phyloP scores from a whole-genome alignment of 2,888 invertebrate genomes.

The Athripsodes cinereus region DNA sequence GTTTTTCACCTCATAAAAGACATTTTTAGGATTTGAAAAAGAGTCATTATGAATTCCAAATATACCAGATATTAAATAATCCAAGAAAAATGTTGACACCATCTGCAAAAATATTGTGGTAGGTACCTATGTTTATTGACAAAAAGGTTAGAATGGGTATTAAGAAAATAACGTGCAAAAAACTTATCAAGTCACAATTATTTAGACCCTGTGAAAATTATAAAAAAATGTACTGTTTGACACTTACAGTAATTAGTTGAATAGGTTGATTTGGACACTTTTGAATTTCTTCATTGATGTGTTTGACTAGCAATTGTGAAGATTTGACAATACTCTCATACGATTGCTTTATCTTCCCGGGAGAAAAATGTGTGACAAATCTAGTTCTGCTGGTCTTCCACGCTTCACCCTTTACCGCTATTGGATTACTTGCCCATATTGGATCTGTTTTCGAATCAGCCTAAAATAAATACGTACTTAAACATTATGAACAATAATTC shows the following conservation, averaged over 20 bases:
- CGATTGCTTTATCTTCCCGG: background rate
- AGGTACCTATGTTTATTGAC: background rate
- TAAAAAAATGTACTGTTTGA: no score
- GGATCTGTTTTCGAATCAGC: slow-evolving; percentile 1
- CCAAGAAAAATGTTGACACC: slow-evolving; percentile 1
- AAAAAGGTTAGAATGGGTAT: background rate
- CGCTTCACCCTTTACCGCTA: slow-evolving; percentile 1
- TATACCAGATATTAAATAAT: background rate
- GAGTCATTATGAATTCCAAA: slow-evolving; percentile 6
- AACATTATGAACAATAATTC: no score
- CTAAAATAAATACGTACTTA: background rate
- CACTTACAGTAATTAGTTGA: background rate
- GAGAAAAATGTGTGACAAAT: background rate
- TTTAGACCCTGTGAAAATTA: no score
- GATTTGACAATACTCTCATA: background rate
- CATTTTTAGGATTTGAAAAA: background rate
- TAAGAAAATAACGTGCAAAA: background rate
- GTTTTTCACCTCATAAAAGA: background rate
- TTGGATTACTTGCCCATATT: slow-evolving; percentile 3
- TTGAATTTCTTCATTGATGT: background rate
- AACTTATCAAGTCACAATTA: no score
- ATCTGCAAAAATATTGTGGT: slow-evolving; percentile 4
- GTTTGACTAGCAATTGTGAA: background rate
- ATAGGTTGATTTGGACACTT: background rate
- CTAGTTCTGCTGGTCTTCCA: background rate